Percentiles rank a stretch among this genome's conserved stretches.
Evolutionary conservation across 2,113 vertebrate genomes (phyloP).

Genomic region (Phoenicopterus ruber): DNA sequence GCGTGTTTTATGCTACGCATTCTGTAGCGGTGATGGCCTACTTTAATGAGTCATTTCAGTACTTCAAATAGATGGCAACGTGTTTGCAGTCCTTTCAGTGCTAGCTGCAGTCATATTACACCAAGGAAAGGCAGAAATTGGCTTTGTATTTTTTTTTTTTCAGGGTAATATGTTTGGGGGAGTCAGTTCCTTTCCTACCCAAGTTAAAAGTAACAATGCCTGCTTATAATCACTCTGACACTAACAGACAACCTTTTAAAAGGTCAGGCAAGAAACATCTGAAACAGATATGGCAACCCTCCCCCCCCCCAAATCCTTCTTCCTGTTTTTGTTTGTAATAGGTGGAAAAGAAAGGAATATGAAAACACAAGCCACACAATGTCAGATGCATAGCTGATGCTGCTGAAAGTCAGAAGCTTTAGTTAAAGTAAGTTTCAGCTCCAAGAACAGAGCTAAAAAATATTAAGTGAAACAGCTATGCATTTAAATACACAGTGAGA

Average conservation of each 20-base stretch:
- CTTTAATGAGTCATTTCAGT: neutral
- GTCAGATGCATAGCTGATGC: neutral
- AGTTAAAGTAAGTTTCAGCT: neutral
- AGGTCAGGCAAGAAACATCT: neutral
- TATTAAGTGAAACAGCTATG: neutral
- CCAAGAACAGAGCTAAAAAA: neutral
- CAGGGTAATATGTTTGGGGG: neutral
- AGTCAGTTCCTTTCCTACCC: neutral
- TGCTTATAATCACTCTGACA: neutral
- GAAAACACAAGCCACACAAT: neutral
- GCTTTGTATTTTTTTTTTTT: neutral
- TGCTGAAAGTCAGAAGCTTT: neutral
- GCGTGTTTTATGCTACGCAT: neutral
- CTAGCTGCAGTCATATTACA: constrained; percentile 2
- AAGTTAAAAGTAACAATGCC: neutral
- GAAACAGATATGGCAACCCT: neutral
- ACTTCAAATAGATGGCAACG: constrained; percentile 6
- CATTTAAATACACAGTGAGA: neutral
- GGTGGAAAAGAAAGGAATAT: neutral
- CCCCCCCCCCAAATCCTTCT: neutral
- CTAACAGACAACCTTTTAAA: neutral
- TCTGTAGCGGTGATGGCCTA: neutral
- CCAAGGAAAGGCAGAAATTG: neutral
- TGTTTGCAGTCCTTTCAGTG: neutral
- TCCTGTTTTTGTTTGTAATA: neutral